Evolutionary conservation across 1,140 invertebrate species (phyloP).

Genomic region (Caerostris extrusa): DNA sequence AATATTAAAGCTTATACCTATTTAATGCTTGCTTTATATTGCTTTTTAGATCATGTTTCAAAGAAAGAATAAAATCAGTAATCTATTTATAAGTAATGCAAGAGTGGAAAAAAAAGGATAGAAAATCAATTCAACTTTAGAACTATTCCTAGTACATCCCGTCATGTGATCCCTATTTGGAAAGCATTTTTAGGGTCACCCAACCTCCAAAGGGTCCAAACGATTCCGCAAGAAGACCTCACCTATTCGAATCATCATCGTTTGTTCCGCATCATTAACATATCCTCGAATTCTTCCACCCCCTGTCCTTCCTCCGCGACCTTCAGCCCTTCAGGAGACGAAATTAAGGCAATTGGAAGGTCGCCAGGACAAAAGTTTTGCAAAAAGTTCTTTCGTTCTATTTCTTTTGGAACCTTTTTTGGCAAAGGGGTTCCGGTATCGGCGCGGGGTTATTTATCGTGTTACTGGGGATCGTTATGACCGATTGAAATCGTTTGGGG

Average conservation of each 20-base stretch:
- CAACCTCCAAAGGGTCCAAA: neutral
- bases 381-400: neutral
- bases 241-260: conserved; percentile 24
- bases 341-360: conserved; percentile 42
- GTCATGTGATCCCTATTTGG: neutral
- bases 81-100: no score
- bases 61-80: no score
- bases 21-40: no score
- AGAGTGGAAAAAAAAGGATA: no score
- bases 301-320: neutral
- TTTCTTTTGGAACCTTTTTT: neutral
- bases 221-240: neutral
- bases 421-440: conserved; percentile 16
- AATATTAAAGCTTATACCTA: no score
- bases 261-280: conserved; percentile 46
- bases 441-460: neutral
- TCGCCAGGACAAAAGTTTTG: neutral
- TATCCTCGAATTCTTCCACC: neutral
- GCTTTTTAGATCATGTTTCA: no score
- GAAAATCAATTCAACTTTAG: no score
- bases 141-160: neutral
- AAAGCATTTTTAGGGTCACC: neutral
- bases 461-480: neutral
- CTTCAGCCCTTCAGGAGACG: conserved; percentile 5
- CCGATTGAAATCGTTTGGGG: neutral